Base-by-base conservation (phyloP, 2,797 vertebrate species). In the Sebastes vulpes region DNA sequence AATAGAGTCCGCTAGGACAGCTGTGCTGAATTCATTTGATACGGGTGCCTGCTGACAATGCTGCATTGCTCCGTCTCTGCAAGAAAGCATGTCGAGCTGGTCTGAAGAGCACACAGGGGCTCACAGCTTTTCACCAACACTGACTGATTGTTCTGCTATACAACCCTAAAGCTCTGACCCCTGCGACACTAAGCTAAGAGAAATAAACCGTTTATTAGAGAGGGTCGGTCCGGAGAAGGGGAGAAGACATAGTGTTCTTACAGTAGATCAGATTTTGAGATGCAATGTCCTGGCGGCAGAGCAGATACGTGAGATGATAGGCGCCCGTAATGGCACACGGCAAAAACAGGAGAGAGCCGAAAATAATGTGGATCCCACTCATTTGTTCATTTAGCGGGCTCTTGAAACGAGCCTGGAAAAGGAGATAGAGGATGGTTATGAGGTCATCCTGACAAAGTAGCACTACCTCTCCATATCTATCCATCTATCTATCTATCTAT, bases 1-100 rank as follows among this genome's bases (percentile, higher is more conserved):
- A 84, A 79, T 26, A 82, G 82, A 91, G 91, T 86, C 81, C 65
- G 85, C 84, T 75, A 85, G 90, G 95, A 95, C 94, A 95, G 94
- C 92, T 94, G 95, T 95, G 94, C 81, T 95, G 91, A 95, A 96
- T 95, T 90, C 93, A 94, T 95, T 96, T 91, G 94, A 93, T 93
- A 95, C 75, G 94, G 94, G 89, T 88, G 90, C 87, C 87, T 90
- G 90, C 91, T 92, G 91, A 94, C 92, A 93, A 91, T 92, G 81
- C 92, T 89, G 87, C 92, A 91, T 82, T 84, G 90, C 90, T 92
- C 88, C 59, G 59, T 92, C 92, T 89, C 87, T 86, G 89, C 88
- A 85, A 91, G 89, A 68, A 82, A 92, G 85, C 89, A 80, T 92
- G 91, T 91, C 70, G 78, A 77, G 85, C 83, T 83, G 87, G 57